Evolutionary conservation across 1,140 invertebrate genomes (phyloP), one percentile per base, ranked within the genome.

Genomic region (Drosophila parvula): DNA sequence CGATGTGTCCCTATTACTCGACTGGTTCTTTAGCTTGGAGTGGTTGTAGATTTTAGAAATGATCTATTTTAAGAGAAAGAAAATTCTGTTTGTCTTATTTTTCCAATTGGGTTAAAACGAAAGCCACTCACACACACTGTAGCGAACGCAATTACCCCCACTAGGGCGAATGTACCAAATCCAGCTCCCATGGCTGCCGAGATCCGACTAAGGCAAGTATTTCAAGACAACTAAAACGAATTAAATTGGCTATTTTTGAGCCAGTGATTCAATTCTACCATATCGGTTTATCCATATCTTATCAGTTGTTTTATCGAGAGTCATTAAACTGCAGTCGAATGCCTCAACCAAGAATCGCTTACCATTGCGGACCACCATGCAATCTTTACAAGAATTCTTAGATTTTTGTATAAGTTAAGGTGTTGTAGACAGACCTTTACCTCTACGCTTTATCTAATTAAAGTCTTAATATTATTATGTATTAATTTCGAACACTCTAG

Each of bases 291-390:
- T n/a, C 18, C 34, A 10, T 27, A 53, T 53, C 51, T 53, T n/a
- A 53, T 53, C 51, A 14, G 18, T 0, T 18, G 0, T 10, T 53
- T 53, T 53, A 53, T 53, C 7, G 18, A 22, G 12, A 22, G 8
- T 53, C 5, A 4, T 53, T 9, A 53, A 53, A 18, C 12, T 36
- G 12, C 32, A 36, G 4, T 18, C 3, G 16, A 51, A 12, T 34
- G 16, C 50, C 30, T 53, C 50, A 53, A 53, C 16, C 16, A 34
- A 53, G 32, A 38, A 53, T n/a, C 14, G 32, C 8, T 38, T 53
- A 6, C 7, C 6, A 18, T 32, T 14, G 4, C 4, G 2, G 1
- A 12, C 1, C 16, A 11, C 34, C 7, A 5, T 48, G 9, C 0
- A n/a, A 22, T 45, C 12, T 28, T 28, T n/a, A 2, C 4, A 28